phyloP scores from a whole-genome alignment of 2,113 vertebrate species.

The Osmerus eperlanus region DNA sequence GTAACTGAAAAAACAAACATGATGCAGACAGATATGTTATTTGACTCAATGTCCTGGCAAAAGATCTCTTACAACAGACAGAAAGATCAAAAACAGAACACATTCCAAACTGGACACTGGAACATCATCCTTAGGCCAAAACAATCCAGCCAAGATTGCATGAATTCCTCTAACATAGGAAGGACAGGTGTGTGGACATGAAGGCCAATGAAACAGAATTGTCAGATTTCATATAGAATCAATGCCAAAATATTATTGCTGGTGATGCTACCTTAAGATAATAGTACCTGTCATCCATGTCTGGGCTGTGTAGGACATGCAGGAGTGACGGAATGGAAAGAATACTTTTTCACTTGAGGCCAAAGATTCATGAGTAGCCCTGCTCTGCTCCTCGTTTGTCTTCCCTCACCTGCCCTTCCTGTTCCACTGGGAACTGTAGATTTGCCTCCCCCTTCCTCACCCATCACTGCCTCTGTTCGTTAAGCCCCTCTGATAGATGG shows the following conservation, averaged over 20 bases:
- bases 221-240: neutral
- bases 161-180: slow-evolving; percentile 10
- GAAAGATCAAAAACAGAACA: slow-evolving; percentile 8
- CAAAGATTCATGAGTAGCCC: slow-evolving; percentile 63
- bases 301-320: slow-evolving; percentile 8
- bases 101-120: slow-evolving; percentile 12
- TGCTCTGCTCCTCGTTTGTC: slow-evolving; percentile 61
- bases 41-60: slow-evolving; percentile 8
- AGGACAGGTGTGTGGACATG: neutral
- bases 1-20: slow-evolving; percentile 30
- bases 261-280: slow-evolving; percentile 8
- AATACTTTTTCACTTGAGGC: slow-evolving; percentile 6
- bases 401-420: slow-evolving; percentile 63
- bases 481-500: slow-evolving; percentile 76
- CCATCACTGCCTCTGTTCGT: slow-evolving; percentile 33
- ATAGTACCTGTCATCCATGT: slow-evolving; percentile 11
- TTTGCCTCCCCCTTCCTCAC: slow-evolving; percentile 42
- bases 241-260: neutral
- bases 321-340: slow-evolving; percentile 38
- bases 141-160: slow-evolving; percentile 21
- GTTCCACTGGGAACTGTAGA: slow-evolving; percentile 55
- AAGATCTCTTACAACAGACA: slow-evolving; percentile 17
- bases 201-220: slow-evolving; percentile 7
- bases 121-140: slow-evolving; percentile 6
- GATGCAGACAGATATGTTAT: slow-evolving; percentile 22